Evolutionary conservation across 2,888 invertebrate species (phyloP).

Genomic region (Linnaemya tessellans): DNA sequence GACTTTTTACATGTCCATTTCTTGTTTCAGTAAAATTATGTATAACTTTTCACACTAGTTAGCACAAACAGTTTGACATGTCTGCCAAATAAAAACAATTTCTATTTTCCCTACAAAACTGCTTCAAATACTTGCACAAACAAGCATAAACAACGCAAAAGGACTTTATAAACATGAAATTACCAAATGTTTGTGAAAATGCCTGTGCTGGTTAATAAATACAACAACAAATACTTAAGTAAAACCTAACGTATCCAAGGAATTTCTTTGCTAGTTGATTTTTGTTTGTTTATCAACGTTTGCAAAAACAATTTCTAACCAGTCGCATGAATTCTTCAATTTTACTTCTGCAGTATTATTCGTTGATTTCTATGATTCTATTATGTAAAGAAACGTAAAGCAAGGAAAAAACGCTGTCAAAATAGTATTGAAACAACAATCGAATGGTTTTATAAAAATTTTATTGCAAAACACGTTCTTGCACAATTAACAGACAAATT

Average conservation of each 20-base stretch:
- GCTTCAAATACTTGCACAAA: too few species aligned
- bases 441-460: slow-evolving; percentile 27
- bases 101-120: too few species aligned
- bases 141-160: too few species aligned
- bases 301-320: slow-evolving; percentile 23
- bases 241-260: slow-evolving; percentile 63
- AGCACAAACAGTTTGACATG: background rate
- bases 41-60: too few species aligned
- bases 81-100: too few species aligned
- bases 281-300: slow-evolving; percentile 40
- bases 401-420: background rate
- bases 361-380: slow-evolving; percentile 46
- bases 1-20: too few species aligned
- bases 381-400: slow-evolving; percentile 4
- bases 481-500: slow-evolving; percentile 55
- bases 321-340: slow-evolving; percentile 50
- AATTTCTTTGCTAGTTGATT: slow-evolving; percentile 53
- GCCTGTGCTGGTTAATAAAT: too few species aligned
- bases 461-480: slow-evolving; percentile 54
- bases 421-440: slow-evolving; percentile 29
- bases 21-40: too few species aligned
- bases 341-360: slow-evolving; percentile 36
- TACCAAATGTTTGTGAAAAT: too few species aligned
- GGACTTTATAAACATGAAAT: too few species aligned
- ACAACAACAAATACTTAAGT: slow-evolving; percentile 13